phyloP scores from a whole-genome alignment of 2,888 invertebrate genomes.

The Xylota segnis region DNA sequence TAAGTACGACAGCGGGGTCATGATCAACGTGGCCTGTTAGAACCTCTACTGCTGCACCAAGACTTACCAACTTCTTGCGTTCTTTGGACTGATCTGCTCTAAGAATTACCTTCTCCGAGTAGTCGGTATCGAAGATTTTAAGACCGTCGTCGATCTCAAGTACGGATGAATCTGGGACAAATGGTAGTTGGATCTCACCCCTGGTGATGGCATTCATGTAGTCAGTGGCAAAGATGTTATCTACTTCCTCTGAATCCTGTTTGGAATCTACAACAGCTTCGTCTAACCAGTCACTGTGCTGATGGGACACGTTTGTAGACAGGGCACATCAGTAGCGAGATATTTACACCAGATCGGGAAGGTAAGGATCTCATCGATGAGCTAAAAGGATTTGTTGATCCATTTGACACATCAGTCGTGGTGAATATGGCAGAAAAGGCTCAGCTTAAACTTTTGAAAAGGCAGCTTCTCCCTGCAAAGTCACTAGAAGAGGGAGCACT shows the following conservation, averaged over 20 bases:
- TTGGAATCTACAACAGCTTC: constrained; percentile 90
- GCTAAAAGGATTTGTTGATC: no score
- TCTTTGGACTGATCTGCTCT: constrained; percentile 89
- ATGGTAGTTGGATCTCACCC: constrained; percentile 93
- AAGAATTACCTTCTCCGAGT: constrained; percentile 93
- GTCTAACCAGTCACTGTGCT: constrained; percentile 82
- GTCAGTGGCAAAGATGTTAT: constrained; percentile 95
- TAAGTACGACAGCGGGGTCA: constrained; percentile 87
- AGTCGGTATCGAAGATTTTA: constrained; percentile 95
- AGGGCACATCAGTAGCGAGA: no score
- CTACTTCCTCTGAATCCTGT: constrained; percentile 89
- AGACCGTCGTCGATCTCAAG: constrained; percentile 88
- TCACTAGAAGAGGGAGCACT: no score
- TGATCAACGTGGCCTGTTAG: constrained; percentile 93
- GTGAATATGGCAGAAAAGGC: no score
- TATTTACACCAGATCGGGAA: no score
- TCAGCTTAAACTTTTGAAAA: no score
- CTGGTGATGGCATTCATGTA: constrained; percentile 94
- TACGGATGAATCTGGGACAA: constrained; percentile 94
- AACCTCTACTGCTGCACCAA: constrained; percentile 95
- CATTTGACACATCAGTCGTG: no score
- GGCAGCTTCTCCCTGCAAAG: no score
- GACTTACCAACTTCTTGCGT: constrained; percentile 92
- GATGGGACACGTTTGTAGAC: constrained; percentile 92
- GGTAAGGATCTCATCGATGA: no score